Evolutionary conservation across 2,888 invertebrate species (phyloP), one percentile per base, ranked within the genome.

Genomic region (Formica aserva): DNA sequence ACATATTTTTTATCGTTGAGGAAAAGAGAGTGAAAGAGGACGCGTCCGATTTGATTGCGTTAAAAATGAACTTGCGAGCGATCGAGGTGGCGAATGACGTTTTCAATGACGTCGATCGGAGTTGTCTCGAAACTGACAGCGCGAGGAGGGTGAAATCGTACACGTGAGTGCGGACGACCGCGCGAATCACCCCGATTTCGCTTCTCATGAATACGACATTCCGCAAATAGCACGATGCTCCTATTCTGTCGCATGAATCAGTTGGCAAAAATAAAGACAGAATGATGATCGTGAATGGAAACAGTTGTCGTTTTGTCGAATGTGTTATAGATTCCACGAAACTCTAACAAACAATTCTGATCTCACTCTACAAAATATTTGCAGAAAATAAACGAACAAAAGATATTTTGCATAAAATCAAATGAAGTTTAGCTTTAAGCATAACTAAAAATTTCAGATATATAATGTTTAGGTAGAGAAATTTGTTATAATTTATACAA

Each of bases 31-130:
- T 6, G 18, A 26, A 26, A 29, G 41, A 62, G 62, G 26, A 29
- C 13, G 38, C 41, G 26, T 65, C 38, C 57, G 13, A 55, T 62
- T 52, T 76, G 74, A 88, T 82, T 65, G 80, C n/a, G 3, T 72
- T 45, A 29, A 38, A 77, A 35, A 65, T 77, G 29, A 35, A 38
- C 38, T 77, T 29, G 55, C 2, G 13, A 41, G 22, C 13, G 18
- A 66, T 45, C 15, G 15, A 63, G 62, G n/a, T 8, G 22, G 35
- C 15, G 11, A 69, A 55, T 77, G 67, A 77, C 41, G 41, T 60
- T 41, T 13, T 26, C 48, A 35, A 63, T 75, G 48, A 75, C 57
- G 55, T 41, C n/a, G 29, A 48, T 75, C 18, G 8, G 26, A 41
- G n/a, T 48, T 26, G 18, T 74, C 38, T 78, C 45, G 15, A 15